Evolutionary conservation across 2,888 invertebrate species (phyloP), one percentile per base, ranked within the genome.

Genomic region (Troides helena): DNA sequence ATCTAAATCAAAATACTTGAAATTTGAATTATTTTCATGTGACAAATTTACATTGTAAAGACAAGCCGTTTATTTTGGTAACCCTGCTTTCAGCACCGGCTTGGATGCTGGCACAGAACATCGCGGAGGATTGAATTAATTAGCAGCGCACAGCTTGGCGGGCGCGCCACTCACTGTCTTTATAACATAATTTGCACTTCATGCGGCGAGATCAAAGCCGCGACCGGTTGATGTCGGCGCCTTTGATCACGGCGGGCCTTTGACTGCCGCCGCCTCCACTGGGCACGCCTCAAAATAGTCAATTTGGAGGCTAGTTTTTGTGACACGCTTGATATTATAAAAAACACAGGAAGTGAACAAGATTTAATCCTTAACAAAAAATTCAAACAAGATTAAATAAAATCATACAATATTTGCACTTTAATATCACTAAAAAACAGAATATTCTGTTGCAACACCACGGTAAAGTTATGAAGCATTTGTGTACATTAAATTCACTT

Each of bases 141-240:
- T 90, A 91, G 82, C 85, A 85, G 85, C 81, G 85, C 86, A 85
- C 62, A 81, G 85, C 81, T 84, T 81, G 87, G 85, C 86, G 83
- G 83, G 83, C 86, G 85, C 84, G 85, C 87, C 88, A 87, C 88
- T 89, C 89, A 86, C 88, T 89, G 90, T 90, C 91, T 92, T 91
- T 92, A 92, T 91, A 92, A 92, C 91, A 92, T 93, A 93, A 93
- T 93, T 93, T 93, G 93, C 93, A 93, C 92, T 92, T 92, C 87
- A 85, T 83, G 91, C 92, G 92, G 92, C 82, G 81, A 89, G 88
- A 92, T 93, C 92, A 93, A 93, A 92, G 92, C 82, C 77, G 80
- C 83, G 85, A 85, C 87, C 85, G 81, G 81, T 86, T 86, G 87
- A 83, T 85, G 89, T 86, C 92, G 92, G 93, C 82, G 82, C 88